Percentiles rank a stretch among this genome's conserved stretches.
Conservation (phyloP, 2,888 invertebrate species). For the Podabrus alpinus region DNA sequence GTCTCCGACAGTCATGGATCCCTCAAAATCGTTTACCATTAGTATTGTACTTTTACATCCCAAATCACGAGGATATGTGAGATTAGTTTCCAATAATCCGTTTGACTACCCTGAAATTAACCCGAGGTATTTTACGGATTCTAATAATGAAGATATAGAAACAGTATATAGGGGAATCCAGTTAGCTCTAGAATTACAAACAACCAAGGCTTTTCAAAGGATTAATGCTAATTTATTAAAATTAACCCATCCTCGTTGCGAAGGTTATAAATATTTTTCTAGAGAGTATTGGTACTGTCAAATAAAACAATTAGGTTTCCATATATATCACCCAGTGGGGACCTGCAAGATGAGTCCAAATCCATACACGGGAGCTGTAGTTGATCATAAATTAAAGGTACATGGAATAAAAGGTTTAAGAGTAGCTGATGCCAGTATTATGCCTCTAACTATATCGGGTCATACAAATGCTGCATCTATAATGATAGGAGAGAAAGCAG, state of each 20-base stretch:
- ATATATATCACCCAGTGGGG: conserved; percentile 29
- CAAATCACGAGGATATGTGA: conserved; percentile 56
- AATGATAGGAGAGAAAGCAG: background rate
- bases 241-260: conserved; percentile 19
- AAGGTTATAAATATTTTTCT: conserved; percentile 12
- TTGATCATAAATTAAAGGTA: conserved; percentile 54
- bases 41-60: conserved; percentile 59
- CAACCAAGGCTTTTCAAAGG: conserved; percentile 58
- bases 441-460: conserved; percentile 67
- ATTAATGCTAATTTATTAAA: conserved; percentile 56
- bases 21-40: conserved; percentile 39
- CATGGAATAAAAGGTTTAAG: conserved; percentile 67
- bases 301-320: conserved; percentile 25
- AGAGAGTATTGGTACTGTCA: conserved; percentile 36
- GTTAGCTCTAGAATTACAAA: conserved; percentile 52
- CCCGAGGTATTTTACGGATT: conserved; percentile 65
- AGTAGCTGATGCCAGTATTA: conserved; percentile 71
- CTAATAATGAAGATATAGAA: conserved; percentile 60
- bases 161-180: conserved; percentile 60
- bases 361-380: conserved; percentile 23
- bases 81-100: conserved; percentile 62
- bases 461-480: conserved; percentile 65
- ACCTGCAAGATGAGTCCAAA: conserved; percentile 34
- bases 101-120: conserved; percentile 67
- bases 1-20: conserved; percentile 16